Evolutionary conservation across 1,140 invertebrate species (phyloP).

Genomic region (Drosophila sucinea): DNA sequence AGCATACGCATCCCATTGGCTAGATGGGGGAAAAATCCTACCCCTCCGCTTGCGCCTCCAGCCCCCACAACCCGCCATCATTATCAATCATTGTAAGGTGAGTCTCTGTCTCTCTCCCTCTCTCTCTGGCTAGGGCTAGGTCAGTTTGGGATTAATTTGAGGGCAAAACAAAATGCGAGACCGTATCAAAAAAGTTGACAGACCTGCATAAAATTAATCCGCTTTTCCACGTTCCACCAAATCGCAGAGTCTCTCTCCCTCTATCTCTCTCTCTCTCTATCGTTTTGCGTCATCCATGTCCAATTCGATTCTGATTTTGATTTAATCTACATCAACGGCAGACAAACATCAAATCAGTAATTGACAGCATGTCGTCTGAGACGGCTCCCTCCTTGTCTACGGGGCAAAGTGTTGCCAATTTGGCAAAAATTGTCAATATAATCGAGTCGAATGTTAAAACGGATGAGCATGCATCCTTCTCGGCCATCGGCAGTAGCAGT

Average conservation of each 20-base stretch:
- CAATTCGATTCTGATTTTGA: constrained; percentile 59
- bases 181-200: constrained; percentile 62
- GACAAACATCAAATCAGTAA: constrained; percentile 66
- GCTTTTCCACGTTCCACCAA: constrained; percentile 61
- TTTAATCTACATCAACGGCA: constrained; percentile 63
- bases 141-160: constrained; percentile 28
- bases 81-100: constrained; percentile 34
- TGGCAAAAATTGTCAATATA: constrained; percentile 74
- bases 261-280: too few species aligned
- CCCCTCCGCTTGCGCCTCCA: neutral
- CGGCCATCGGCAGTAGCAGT: neutral
- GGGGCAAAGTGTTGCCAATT: constrained; percentile 40
- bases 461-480: constrained; percentile 5
- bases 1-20: constrained; percentile 80
- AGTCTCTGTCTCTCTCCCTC: constrained; percentile 22
- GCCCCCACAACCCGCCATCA: constrained; percentile 5
- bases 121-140: neutral
- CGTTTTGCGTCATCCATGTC: constrained; percentile 13
- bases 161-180: constrained; percentile 29
- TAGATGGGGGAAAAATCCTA: constrained; percentile 26
- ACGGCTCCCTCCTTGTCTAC: constrained; percentile 12
- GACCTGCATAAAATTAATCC: constrained; percentile 76
- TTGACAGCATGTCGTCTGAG: constrained; percentile 20
- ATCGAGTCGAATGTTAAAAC: constrained; percentile 64
- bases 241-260: constrained; percentile 49